A percentile compares a stretch with the other conserved stretches of the same genome.
These are phyloP conservation scores for Lepidocyrtinus sp. DNA, from an alignment of 2,888 invertebrate genomes.

Conservation along the genomic window DNA sequence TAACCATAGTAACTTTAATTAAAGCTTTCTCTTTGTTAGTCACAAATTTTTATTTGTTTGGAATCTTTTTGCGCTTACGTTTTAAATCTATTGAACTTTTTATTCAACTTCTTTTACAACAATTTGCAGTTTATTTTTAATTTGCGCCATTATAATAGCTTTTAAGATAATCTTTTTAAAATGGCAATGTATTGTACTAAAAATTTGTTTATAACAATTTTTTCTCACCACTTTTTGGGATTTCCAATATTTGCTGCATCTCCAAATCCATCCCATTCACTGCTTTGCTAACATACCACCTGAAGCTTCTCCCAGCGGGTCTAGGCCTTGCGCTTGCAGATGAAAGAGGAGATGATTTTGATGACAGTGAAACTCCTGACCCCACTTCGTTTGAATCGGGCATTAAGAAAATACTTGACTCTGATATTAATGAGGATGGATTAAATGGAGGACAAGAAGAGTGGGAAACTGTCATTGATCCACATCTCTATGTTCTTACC, in stretches of 20 bases:
- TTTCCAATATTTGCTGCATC: neutral
- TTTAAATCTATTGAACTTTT: no score
- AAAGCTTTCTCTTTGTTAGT: no score
- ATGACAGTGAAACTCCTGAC: neutral
- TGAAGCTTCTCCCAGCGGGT: neutral
- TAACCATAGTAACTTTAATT: neutral
- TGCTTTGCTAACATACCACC: neutral
- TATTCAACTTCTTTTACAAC: no score
- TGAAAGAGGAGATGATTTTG: neutral
- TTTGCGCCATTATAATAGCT: no score
- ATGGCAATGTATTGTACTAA: no score
- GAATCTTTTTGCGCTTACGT: no score
- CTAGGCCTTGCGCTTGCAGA: neutral
- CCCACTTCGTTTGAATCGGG: neutral
- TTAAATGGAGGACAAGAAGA: conserved; percentile 20
- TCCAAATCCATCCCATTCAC: neutral
- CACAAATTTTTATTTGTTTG: no score
- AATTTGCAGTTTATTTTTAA: no score
- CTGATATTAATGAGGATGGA: conserved; percentile 38
- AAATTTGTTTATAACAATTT: no score
- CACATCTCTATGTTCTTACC: conserved; percentile 67
- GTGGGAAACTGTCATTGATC: conserved; percentile 69
- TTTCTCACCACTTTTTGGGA: neutral
- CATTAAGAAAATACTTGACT: neutral
- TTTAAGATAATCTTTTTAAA: no score